phyloP scores from a whole-genome alignment of 2,888 invertebrate genomes.

The Heliconius hortense region DNA sequence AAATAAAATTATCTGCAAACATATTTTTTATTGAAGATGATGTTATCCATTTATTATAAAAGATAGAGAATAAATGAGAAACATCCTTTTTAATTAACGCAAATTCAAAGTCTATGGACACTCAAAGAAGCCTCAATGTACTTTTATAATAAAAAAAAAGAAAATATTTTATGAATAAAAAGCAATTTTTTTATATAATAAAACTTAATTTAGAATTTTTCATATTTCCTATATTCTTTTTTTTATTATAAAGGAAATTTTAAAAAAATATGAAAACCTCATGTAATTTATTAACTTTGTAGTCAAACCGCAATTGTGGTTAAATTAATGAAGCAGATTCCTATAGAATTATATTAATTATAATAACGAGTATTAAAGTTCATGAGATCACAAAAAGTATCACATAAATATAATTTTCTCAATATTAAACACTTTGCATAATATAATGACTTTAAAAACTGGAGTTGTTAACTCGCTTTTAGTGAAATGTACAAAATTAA shows the following conservation, averaged over 20 bases:
- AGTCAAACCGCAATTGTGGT: constrained; percentile 6
- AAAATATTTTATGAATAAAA: neutral
- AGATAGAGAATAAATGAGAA: constrained; percentile 22
- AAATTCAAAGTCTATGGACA: neutral
- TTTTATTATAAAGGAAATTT: neutral
- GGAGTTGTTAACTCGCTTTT: constrained; percentile 47
- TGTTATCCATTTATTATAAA: neutral
- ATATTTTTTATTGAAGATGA: neutral
- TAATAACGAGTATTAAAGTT: too few species aligned
- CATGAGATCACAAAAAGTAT: constrained; percentile 24
- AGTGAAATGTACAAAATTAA: constrained; percentile 46
- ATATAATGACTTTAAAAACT: constrained; percentile 46
- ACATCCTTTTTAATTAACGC: constrained; percentile 19
- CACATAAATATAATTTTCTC: constrained; percentile 46
- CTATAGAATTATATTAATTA: too few species aligned
- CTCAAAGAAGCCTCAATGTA: neutral
- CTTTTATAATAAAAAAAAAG: neutral
- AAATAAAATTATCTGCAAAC: too few species aligned
- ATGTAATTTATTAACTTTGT: too few species aligned
- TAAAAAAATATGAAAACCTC: neutral
- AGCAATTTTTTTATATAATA: neutral
- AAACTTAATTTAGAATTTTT: neutral
- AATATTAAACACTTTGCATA: constrained; percentile 45
- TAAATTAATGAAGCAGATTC: too few species aligned
- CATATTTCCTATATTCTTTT: neutral